phyloP scores from a whole-genome alignment of 2,113 vertebrate genomes.

The Cyprinodon brontotheroides region DNA sequence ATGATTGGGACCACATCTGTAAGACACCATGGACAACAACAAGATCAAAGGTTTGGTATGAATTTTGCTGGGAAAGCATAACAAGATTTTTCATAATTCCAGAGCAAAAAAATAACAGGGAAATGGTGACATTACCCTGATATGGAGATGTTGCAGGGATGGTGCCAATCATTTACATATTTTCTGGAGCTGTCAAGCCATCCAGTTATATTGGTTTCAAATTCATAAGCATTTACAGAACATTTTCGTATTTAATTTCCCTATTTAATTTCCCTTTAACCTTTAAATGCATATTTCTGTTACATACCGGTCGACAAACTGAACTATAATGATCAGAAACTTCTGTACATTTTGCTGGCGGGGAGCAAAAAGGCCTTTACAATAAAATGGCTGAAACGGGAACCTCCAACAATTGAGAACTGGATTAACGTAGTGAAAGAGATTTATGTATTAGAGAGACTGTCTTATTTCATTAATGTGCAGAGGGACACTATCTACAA shows the following conservation, averaged over 20 bases:
- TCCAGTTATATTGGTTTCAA: too few species aligned
- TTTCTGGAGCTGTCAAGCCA: not conserved
- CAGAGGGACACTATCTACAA: not conserved
- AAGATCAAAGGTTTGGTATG: too few species aligned
- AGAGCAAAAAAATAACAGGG: not conserved
- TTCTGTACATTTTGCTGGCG: not conserved
- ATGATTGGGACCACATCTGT: too few species aligned
- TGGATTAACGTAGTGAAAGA: not conserved
- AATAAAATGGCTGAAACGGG: not conserved
- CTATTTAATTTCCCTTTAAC: not conserved
- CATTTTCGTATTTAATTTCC: not conserved
- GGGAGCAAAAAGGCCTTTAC: not conserved
- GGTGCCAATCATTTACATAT: not conserved
- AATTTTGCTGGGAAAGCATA: not conserved
- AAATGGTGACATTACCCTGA: not conserved
- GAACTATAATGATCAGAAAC: not conserved
- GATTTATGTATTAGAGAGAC: not conserved
- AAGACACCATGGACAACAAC: too few species aligned
- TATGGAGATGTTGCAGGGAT: not conserved
- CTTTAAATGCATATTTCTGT: not conserved
- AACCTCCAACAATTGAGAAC: not conserved
- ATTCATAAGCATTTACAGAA: too few species aligned
- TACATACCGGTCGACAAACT: not conserved
- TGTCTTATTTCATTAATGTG: not conserved
- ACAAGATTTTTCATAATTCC: slow-evolving; percentile 2